Base-by-base conservation (phyloP, 1,140 invertebrate genomes). In the Oryctes rhinoceros region DNA sequence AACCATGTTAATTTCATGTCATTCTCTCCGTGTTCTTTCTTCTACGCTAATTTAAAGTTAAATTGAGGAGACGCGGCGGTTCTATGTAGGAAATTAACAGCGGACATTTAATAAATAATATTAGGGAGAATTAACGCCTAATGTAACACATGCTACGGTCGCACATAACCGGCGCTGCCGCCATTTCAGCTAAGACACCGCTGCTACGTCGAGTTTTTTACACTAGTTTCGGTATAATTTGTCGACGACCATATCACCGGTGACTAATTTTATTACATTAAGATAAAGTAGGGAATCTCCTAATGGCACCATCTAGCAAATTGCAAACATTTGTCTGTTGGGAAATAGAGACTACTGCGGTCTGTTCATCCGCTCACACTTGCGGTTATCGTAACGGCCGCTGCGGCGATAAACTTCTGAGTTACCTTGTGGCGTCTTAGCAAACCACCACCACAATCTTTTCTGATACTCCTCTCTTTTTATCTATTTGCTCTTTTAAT, bases 211-310 rank as follows among this genome's bases (percentile, higher is more conserved):
- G 20, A 18, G 53, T 71, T 71, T 71, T 30, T 71, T 71, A 71
- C 65, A 7, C 24, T 71, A 71, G 65, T 71, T 59, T 59, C 77
- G 37, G n/a, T 35, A 48, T 53, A 78, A 79, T 79, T 79, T 71
- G 78, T 65, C 78, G 62, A 65, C 78, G 13, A 20, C 53, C 53
- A 79, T 65, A 71, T 65, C 78, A 24, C 62, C 78, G 39, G 53
- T 79, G 78, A 79, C 78, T 79, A 79, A 79, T 79, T 79, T 79
- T 79, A 79, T 79, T 79, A 79, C 78, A 79, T 79, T 79, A 79
- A 59, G 62, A 39, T 79, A 79, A 79, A 79, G 53, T 79, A 71
- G 65, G 62, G 78, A 65, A 65, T 79, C 65, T 71, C 78, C 78
- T 79, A 79, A 79, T 79, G 78, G 78, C 44, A 71, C 62, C 53